Conservation (phyloP, 1,140 invertebrate species). For the Anadara kagoshimensis region DNA sequence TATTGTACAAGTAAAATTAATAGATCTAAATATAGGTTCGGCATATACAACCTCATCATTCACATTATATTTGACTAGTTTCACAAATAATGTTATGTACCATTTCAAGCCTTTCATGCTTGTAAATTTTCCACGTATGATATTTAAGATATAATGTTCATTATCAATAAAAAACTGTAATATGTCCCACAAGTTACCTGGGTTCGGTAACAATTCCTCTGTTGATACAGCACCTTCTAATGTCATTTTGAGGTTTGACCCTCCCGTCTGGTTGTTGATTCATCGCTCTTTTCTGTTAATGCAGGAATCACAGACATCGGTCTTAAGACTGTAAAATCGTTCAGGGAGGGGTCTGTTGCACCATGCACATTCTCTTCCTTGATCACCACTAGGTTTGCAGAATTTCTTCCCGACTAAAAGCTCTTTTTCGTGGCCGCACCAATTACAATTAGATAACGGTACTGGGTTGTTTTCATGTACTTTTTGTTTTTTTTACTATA, state of each 20-base stretch:
- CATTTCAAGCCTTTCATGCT: constrained; percentile 18
- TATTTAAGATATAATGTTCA: too few relatives aligned
- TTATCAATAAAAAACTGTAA: constrained; percentile 28
- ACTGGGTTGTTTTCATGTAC: too few relatives aligned
- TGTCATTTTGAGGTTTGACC: neutral
- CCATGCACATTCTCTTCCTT: neutral
- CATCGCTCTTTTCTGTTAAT: neutral
- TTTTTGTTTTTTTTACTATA: too few relatives aligned
- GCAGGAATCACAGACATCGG: too few relatives aligned
- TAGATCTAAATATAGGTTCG: constrained; percentile 23
- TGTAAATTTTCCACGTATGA: too few relatives aligned
- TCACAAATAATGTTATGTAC: constrained; percentile 26
- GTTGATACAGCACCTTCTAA: constrained; percentile 9
- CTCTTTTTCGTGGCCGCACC: neutral
- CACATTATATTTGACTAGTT: too few relatives aligned
- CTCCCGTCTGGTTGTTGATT: neutral
- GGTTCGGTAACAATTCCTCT: too few relatives aligned
- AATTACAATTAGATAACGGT: too few relatives aligned
- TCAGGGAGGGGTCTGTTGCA: neutral
- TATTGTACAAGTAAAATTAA: constrained; percentile 16
- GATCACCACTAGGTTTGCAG: neutral
- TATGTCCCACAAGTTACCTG: too few relatives aligned
- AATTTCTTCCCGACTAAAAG: neutral
- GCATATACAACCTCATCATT: too few relatives aligned
- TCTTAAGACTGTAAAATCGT: too few relatives aligned